A percentile compares a stretch with the other conserved stretches of the same genome.
phyloP scores from a whole-genome alignment of 2,797 vertebrate genomes.

The Enteromius viviparus region DNA sequence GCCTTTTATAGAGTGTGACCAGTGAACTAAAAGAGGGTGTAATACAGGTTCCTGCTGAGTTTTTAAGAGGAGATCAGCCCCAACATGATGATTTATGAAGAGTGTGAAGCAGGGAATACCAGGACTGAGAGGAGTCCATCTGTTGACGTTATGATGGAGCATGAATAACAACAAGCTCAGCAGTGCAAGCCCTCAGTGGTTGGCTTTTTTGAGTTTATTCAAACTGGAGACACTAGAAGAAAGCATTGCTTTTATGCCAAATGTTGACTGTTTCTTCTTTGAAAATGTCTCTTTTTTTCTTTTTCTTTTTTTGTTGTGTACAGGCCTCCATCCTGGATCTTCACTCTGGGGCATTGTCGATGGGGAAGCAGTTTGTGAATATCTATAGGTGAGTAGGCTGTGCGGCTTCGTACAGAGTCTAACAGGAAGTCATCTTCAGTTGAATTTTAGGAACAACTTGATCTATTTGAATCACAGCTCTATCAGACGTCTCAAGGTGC shows the following conservation, averaged over 20 bases:
- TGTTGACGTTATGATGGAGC: slow-evolving; percentile 10
- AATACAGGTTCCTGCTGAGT: slow-evolving; percentile 30
- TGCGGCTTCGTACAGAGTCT: background rate
- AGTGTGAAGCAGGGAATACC: slow-evolving; percentile 46
- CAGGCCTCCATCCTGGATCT: slow-evolving; percentile 96
- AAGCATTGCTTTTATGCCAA: background rate
- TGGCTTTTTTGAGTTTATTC: slow-evolving; percentile 6
- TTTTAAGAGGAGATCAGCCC: slow-evolving; percentile 55
- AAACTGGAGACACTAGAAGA: background rate
- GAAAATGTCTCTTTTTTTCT: slow-evolving; percentile 18
- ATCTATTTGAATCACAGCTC: slow-evolving; percentile 19
- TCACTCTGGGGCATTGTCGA: slow-evolving; percentile 93
- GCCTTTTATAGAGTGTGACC: slow-evolving; percentile 64
- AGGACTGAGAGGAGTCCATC: slow-evolving; percentile 28
- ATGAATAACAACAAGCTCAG: background rate
- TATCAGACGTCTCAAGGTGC: slow-evolving; percentile 23
- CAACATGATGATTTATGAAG: slow-evolving; percentile 48
- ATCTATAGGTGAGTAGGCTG: slow-evolving; percentile 86
- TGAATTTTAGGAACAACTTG: slow-evolving; percentile 1
- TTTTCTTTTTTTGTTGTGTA: slow-evolving; percentile 49
- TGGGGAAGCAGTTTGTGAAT: slow-evolving; percentile 96
- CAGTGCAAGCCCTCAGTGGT: background rate
- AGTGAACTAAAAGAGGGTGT: slow-evolving; percentile 38
- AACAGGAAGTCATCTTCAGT: background rate
- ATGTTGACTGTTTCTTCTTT: background rate